These are phyloP conservation scores for Enteromius unitaeniatus DNA, from an alignment of 2,797 vertebrate species.

Conservation along the genomic window DNA sequence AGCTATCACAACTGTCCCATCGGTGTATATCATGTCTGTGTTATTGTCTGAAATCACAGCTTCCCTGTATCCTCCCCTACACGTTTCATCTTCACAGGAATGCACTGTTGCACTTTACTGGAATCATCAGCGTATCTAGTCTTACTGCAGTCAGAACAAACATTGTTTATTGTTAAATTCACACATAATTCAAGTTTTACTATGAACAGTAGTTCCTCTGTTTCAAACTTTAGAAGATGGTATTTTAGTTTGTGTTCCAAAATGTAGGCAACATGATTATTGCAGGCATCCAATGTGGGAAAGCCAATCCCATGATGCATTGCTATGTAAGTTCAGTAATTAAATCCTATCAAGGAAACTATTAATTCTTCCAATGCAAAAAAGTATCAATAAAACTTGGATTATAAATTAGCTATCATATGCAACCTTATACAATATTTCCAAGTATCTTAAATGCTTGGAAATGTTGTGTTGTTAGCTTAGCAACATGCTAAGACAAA, in stretches of 20 bases:
- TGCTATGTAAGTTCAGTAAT: not conserved
- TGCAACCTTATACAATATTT: not conserved
- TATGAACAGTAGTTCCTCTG: not conserved
- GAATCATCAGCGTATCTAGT: constrained; percentile 25
- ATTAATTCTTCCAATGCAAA: not conserved
- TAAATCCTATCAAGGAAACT: not conserved
- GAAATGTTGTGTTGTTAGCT: not conserved
- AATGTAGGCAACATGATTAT: not conserved
- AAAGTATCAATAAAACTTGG: not conserved
- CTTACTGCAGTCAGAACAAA: not conserved
- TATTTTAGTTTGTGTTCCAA: not conserved
- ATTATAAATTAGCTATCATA: not conserved
- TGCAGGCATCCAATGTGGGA: not conserved
- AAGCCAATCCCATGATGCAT: not conserved
- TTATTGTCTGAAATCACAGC: constrained; percentile 54
- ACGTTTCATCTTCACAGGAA: constrained; percentile 66
- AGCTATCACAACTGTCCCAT: constrained; percentile 52
- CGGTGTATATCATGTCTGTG: constrained; percentile 52
- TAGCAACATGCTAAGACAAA: not conserved
- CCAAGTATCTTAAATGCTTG: not conserved
- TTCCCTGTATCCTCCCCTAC: constrained; percentile 44
- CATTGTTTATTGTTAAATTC: not conserved
- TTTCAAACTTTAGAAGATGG: not conserved
- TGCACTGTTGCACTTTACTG: constrained; percentile 56
- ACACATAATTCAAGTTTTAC: not conserved